Conservation (phyloP, 2,888 invertebrate genomes). For the Oscheius sp. region DNA sequence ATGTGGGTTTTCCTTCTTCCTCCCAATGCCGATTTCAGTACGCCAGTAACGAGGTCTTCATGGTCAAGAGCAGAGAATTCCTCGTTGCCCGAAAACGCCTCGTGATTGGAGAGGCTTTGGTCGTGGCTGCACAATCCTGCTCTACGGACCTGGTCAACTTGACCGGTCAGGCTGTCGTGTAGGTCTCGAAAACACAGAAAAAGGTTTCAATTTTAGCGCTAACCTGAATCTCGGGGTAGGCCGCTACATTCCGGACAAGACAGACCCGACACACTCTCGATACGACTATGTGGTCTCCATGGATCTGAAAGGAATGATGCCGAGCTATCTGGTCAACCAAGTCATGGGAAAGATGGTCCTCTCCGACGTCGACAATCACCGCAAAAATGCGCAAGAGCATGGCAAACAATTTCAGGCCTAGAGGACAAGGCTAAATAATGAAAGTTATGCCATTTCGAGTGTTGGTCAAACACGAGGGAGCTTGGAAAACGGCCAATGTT, state of each 20-base stretch:
- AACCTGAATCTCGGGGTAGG: conserved; percentile 29
- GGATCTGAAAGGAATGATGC: conserved; percentile 39
- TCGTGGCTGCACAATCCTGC: conserved; percentile 15
- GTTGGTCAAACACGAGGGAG: background rate
- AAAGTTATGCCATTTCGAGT: background rate
- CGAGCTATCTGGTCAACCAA: conserved; percentile 33
- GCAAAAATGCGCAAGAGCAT: conserved; percentile 6
- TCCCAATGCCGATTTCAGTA: conserved; percentile 8
- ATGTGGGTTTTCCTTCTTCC: conserved; percentile 7
- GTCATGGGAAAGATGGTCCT: conserved; percentile 37
- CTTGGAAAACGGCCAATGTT: too few relatives aligned
- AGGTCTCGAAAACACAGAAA: background rate
- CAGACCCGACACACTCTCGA: background rate
- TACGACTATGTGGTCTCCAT: conserved; percentile 32
- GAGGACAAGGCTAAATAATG: background rate
- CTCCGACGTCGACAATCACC: conserved; percentile 35
- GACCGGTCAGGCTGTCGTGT: background rate
- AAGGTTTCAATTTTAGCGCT: conserved; percentile 4
- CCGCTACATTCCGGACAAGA: conserved; percentile 22
- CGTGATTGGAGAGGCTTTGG: background rate
- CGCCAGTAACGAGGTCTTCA: conserved; percentile 27
- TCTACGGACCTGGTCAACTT: background rate
- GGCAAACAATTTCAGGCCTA: conserved; percentile 11
- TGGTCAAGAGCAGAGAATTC: conserved; percentile 37
- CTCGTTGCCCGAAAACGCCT: conserved; percentile 14